Conservation (phyloP, 1,140 invertebrate species). For the Chrysoperla carnea region DNA sequence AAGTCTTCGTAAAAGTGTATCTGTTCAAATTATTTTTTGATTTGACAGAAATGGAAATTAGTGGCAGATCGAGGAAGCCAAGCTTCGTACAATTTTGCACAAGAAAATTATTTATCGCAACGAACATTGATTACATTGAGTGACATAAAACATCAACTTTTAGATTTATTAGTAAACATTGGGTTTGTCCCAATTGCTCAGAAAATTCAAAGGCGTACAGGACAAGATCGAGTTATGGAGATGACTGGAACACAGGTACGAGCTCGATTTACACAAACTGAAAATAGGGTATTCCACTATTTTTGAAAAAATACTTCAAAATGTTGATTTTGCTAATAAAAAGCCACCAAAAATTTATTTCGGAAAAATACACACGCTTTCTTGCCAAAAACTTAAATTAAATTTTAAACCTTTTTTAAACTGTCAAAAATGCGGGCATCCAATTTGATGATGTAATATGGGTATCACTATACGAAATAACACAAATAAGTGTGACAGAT, state of each 20-base stretch:
- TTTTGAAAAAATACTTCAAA: too few relatives aligned
- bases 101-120: conserved; percentile 55
- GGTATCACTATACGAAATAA: too few relatives aligned
- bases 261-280: neutral
- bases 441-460: too few relatives aligned
- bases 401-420: too few relatives aligned
- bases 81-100: conserved; percentile 46
- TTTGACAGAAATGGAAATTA: conserved; percentile 52
- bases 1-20: neutral
- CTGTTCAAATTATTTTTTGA: conserved; percentile 6
- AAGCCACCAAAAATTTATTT: too few relatives aligned
- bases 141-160: conserved; percentile 67
- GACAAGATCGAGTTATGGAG: conserved; percentile 44
- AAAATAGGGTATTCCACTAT: too few relatives aligned
- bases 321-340: too few relatives aligned
- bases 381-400: too few relatives aligned
- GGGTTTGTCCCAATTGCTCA: conserved; percentile 53
- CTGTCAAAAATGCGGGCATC: too few relatives aligned
- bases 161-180: conserved; percentile 64
- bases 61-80: conserved; percentile 32
- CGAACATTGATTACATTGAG: conserved; percentile 53
- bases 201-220: conserved; percentile 28
- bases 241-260: conserved; percentile 46
- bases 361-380: too few relatives aligned
- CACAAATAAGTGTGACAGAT: too few relatives aligned